phyloP scores from a whole-genome alignment of 2,888 invertebrate species.

The Gandaritis pyraliata region DNA sequence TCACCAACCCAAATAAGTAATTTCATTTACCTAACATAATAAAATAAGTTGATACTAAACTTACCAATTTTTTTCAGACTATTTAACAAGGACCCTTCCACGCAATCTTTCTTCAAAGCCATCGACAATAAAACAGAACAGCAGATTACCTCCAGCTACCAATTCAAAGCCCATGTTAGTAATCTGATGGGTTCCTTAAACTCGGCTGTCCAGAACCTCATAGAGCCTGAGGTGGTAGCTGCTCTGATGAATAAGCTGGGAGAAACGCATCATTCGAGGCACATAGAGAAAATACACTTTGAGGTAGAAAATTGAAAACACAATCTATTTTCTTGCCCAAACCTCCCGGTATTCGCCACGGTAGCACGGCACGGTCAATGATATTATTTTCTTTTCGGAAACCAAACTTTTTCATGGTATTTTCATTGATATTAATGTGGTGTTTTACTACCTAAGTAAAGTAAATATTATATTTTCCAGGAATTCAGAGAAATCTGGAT shows the following conservation, averaged over 20 bases:
- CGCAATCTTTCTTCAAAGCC: constrained; percentile 60
- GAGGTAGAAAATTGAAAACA: constrained; percentile 55
- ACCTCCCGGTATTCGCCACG: too few species aligned
- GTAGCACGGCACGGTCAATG: too few species aligned
- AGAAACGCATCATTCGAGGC: constrained; percentile 53
- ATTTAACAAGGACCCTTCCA: constrained; percentile 59
- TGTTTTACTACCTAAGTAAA: too few species aligned
- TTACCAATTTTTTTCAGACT: constrained; percentile 41
- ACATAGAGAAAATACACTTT: constrained; percentile 57
- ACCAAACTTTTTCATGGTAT: too few species aligned
- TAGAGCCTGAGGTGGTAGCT: constrained; percentile 62
- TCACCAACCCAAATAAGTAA: too few species aligned
- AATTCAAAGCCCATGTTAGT: constrained; percentile 66
- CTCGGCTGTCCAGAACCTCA: constrained; percentile 54
- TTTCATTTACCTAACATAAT: too few species aligned
- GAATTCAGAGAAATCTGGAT: constrained; percentile 60
- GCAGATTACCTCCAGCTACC: constrained; percentile 48
- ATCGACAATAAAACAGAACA: constrained; percentile 53
- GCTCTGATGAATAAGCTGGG: constrained; percentile 68
- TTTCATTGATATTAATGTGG: too few species aligned
- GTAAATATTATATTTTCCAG: constrained; percentile 42
- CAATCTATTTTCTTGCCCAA: background rate
- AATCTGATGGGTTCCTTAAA: constrained; percentile 64
- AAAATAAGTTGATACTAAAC: too few species aligned
- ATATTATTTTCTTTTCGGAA: too few species aligned